phyloP scores from a whole-genome alignment of 2,797 vertebrate genomes.

The Rhynchotus rufescens region DNA sequence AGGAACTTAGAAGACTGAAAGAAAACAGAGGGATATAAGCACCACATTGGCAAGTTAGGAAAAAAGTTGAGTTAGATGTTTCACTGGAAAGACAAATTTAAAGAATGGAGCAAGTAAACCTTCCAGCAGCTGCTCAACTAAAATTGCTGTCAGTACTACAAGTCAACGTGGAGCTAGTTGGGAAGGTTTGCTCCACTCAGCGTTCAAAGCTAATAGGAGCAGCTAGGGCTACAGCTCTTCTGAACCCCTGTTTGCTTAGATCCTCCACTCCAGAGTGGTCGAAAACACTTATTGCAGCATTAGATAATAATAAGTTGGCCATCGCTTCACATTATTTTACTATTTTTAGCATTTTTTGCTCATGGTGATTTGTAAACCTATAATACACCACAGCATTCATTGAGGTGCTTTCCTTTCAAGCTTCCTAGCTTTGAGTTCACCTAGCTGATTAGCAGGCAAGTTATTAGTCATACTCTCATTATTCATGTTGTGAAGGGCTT shows the following conservation, averaged over 20 bases:
- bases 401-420: background rate
- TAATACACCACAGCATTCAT: background rate
- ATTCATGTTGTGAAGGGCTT: background rate
- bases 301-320: background rate
- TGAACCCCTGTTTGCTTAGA: background rate
- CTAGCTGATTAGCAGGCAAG: slow-evolving; percentile 1
- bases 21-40: background rate
- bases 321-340: background rate
- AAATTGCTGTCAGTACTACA: background rate
- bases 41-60: background rate
- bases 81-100: background rate
- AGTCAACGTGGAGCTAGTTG: background rate
- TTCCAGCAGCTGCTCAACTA: background rate
- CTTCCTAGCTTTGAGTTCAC: background rate
- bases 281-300: background rate
- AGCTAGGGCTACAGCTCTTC: background rate
- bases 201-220: background rate
- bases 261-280: background rate
- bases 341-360: background rate
- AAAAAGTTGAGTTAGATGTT: background rate
- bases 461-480: background rate
- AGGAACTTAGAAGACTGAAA: background rate
- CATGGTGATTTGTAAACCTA: background rate
- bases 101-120: background rate
- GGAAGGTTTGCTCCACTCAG: background rate